Conservation (phyloP, 1,140 invertebrate species). For the Caenorhabditis elegans region WBcel235 BX284602.5:10112501-10113000, state of each 20-base stretch:
- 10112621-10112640: slow-evolving; percentile 70
- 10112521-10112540: no score
- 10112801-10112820: slow-evolving; percentile 70
- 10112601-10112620: slow-evolving; percentile 67
- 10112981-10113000: slow-evolving; percentile 38
- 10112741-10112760: slow-evolving; percentile 71
- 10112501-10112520: no score
- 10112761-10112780: slow-evolving; percentile 69
- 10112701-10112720: slow-evolving; percentile 70
- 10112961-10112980: slow-evolving; percentile 44
- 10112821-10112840: slow-evolving; percentile 67
- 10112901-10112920: background rate
- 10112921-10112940: background rate
- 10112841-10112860: background rate
- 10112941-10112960: background rate
- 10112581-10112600: no score
- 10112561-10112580: no score
- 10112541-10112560: no score
- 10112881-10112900: background rate
- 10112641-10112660: slow-evolving; percentile 68
- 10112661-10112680: slow-evolving; percentile 54
- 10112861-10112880: background rate
- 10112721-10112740: slow-evolving; percentile 70
- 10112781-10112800: slow-evolving; percentile 71
- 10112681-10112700: slow-evolving; percentile 63